Conservation (phyloP, 92 coral and sea anemone genomes). For the Anthopleura xanthogrammica region DNA sequence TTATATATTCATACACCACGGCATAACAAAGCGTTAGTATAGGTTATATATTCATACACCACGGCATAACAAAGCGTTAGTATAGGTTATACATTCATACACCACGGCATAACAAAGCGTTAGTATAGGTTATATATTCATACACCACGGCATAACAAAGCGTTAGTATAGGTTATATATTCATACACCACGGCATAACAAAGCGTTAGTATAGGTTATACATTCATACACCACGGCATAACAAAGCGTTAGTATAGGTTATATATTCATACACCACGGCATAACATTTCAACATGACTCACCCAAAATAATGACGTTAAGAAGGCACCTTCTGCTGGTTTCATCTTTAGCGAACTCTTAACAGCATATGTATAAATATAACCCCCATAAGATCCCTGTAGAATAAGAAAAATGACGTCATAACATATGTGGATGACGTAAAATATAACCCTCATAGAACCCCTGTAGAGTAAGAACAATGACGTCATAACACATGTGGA, state of each 20-base stretch:
- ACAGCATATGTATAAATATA: conserved; percentile 91
- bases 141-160: too few relatives aligned
- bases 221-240: too few relatives aligned
- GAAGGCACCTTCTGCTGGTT: conserved; percentile 90
- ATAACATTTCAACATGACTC: conserved; percentile 21
- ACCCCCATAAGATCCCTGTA: conserved; percentile 76
- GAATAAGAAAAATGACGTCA: background rate
- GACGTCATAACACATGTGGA: background rate
- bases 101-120: too few relatives aligned
- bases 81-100: too few relatives aligned
- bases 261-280: background rate
- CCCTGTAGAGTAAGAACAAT: conserved; percentile 26
- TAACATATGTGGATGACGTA: background rate
- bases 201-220: too few relatives aligned
- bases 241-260: background rate
- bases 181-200: too few relatives aligned
- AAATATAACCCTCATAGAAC: conserved; percentile 70
- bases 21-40: too few relatives aligned
- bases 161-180: too few relatives aligned
- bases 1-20: too few relatives aligned
- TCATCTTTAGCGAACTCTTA: conserved; percentile 77
- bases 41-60: too few relatives aligned
- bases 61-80: too few relatives aligned
- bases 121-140: too few relatives aligned
- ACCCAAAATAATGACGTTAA: conserved; percentile 95